Percentiles rank a stretch among this genome's conserved stretches.
phyloP scores from a whole-genome alignment of 2,113 vertebrate species.

The Amphiprion percula region DNA sequence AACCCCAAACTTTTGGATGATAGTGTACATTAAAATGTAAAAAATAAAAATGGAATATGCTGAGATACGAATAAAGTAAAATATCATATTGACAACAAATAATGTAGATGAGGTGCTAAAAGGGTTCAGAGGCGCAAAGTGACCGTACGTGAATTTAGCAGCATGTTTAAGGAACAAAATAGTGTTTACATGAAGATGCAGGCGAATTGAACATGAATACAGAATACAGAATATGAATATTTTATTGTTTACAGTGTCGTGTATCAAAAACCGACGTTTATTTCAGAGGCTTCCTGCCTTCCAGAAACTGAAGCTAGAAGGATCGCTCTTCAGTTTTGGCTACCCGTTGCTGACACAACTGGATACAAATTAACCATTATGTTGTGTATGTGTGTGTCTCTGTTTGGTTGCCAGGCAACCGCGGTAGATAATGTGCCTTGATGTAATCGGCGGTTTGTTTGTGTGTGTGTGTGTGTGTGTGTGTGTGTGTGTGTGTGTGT shows the following conservation, averaged over 20 bases:
- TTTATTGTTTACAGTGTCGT: conserved; percentile 7
- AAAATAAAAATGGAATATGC: too few species aligned
- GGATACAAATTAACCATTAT: conserved; percentile 73
- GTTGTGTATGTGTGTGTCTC: conserved; percentile 38
- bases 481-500: conserved; percentile 14
- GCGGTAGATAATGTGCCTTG: conserved; percentile 54
- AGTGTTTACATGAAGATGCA: too few species aligned
- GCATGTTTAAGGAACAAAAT: too few species aligned
- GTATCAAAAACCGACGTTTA: conserved; percentile 9
- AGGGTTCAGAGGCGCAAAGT: too few species aligned
- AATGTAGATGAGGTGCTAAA: too few species aligned
- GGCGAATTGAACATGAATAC: too few species aligned
- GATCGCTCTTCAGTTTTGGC: conserved; percentile 44
- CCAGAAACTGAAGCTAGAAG: conserved; percentile 17
- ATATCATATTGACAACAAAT: too few species aligned
- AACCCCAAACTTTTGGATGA: too few species aligned
- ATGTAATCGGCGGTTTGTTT: conserved; percentile 49
- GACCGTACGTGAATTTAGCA: too few species aligned
- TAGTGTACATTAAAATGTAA: too few species aligned
- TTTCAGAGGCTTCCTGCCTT: neutral
- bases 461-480: conserved; percentile 10
- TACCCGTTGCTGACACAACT: conserved; percentile 70
- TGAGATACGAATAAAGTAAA: too few species aligned
- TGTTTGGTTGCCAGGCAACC: conserved; percentile 73
- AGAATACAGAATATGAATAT: neutral